Conservation (phyloP, 2,888 invertebrate genomes). For the Hirtodrosophila alboralis region DNA sequence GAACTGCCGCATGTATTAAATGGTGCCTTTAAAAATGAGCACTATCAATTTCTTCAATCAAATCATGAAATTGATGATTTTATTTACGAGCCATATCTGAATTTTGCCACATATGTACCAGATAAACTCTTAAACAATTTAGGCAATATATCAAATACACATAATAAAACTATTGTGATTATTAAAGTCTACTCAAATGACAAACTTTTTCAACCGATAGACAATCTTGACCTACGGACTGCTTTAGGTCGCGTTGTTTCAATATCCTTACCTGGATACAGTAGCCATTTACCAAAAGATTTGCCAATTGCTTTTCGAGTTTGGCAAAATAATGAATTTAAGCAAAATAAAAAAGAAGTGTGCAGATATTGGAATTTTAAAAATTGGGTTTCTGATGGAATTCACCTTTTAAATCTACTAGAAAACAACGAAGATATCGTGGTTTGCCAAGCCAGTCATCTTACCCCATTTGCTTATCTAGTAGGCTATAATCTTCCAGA, state of each 20-base stretch:
- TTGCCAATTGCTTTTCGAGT: slow-evolving; percentile 85
- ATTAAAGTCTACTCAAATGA: slow-evolving; percentile 86
- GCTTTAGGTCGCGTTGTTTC: slow-evolving; percentile 86
- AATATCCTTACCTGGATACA: slow-evolving; percentile 86
- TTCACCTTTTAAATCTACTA: slow-evolving; percentile 82
- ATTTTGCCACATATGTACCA: slow-evolving; percentile 86
- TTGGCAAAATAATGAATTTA: not conserved
- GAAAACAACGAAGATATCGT: slow-evolving; percentile 82
- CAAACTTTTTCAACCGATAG: slow-evolving; percentile 85
- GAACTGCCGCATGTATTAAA: slow-evolving; percentile 28
- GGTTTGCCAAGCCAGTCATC: slow-evolving; percentile 85
- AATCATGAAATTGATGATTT: slow-evolving; percentile 84
- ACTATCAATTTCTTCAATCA: slow-evolving; percentile 81
- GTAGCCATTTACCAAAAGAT: slow-evolving; percentile 85
- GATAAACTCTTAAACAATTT: slow-evolving; percentile 83
- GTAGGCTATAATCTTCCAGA: slow-evolving; percentile 67
- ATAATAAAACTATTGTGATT: slow-evolving; percentile 83
- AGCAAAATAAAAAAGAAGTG: slow-evolving; percentile 4
- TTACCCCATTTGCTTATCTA: slow-evolving; percentile 87
- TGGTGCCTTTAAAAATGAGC: slow-evolving; percentile 65
- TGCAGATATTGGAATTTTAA: slow-evolving; percentile 87
- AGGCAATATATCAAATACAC: slow-evolving; percentile 61
- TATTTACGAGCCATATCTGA: slow-evolving; percentile 84
- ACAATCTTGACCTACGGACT: slow-evolving; percentile 67
- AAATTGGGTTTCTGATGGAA: slow-evolving; percentile 86